Evolutionary conservation across 2,888 invertebrate genomes (phyloP).

Genomic region (Portevinia maculata): DNA sequence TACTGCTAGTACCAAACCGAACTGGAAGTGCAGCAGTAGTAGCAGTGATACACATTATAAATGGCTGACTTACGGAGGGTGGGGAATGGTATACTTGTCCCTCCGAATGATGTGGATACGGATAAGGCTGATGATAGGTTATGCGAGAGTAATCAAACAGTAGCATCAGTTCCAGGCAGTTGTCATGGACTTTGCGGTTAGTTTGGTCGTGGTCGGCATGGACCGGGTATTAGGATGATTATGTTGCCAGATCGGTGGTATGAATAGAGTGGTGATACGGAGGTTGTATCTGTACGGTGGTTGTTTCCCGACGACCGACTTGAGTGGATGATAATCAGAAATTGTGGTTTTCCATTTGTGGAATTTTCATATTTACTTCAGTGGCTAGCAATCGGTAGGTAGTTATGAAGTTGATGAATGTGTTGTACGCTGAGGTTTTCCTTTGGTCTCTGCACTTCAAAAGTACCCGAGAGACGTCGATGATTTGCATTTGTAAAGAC

Average conservation of each 20-base stretch:
- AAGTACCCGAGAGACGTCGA: conserved; percentile 21
- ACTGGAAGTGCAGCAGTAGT: not conserved
- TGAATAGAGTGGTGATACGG: not conserved
- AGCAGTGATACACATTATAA: conserved; percentile 47
- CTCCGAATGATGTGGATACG: conserved; percentile 59
- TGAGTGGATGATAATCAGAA: conserved; percentile 65
- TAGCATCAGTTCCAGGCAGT: conserved; percentile 73
- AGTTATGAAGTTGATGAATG: conserved; percentile 44
- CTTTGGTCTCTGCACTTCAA: conserved; percentile 19
- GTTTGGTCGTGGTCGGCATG: conserved; percentile 55
- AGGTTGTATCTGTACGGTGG: not conserved
- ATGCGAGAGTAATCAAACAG: conserved; percentile 71
- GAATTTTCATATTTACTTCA: conserved; percentile 52
- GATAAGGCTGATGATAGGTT: conserved; percentile 72
- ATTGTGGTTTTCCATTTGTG: conserved; percentile 49
- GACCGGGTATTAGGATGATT: conserved; percentile 50
- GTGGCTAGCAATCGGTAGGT: conserved; percentile 16
- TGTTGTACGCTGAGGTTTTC: conserved; percentile 19
- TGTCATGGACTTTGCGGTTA: conserved; percentile 68
- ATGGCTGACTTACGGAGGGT: conserved; percentile 35
- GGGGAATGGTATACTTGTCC: conserved; percentile 10
- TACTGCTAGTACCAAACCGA: no score
- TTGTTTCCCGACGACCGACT: conserved; percentile 27
- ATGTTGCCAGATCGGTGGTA: conserved; percentile 9
- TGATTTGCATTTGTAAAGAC: conserved; percentile 16